Base-by-base conservation (phyloP, 2,888 invertebrate genomes). In the Tachina fera region DNA sequence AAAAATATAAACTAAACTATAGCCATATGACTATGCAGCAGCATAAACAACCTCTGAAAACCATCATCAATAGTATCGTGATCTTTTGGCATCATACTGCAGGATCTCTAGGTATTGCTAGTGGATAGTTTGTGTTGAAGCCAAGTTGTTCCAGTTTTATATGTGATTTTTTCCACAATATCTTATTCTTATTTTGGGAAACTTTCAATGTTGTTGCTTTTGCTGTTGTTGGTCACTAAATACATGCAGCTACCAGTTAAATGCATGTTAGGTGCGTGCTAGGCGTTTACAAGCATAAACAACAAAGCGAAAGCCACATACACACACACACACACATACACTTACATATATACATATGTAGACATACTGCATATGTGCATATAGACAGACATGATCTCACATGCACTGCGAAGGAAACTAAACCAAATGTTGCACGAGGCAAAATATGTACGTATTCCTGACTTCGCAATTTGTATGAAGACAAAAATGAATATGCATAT, bases 211-310 rank as follows among this genome's bases (percentile, higher is more conserved):
- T 45, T 70, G 72, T 70, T 79, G 58, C 39, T 58, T 63, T 77
- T 75, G 79, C 39, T 58, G 70, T 77, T 75, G 79, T 76, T 83
- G 86, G 76, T 76, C 83, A 86, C 86, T 86, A 86, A 86, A 86
- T 86, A 86, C 86, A 86, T 86, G 86, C 86, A 87, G 87, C 87
- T 87, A 87, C 87, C 87, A 88, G 88, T 86, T 88, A 88, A 88
- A 88, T 88, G 87, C 87, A 87, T 87, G 87, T 88, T 88, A 85
- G 87, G 88, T 87, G 83, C 87, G 86, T 87, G 86, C 84, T 84
- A 84, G 84, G 84, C 83, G 85, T 86, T 87, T 87, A 82, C 85
- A 82, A 80, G 76, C 86, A 86, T 86, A 86, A 86, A 86, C 86
- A 86, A 86, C 56, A 63, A 68, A 74, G 63, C 58, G 65, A 31